These are phyloP conservation scores for Cheiracanthium punctorium DNA, from an alignment of 2,888 invertebrate genomes.

Conservation along the genomic window DNA sequence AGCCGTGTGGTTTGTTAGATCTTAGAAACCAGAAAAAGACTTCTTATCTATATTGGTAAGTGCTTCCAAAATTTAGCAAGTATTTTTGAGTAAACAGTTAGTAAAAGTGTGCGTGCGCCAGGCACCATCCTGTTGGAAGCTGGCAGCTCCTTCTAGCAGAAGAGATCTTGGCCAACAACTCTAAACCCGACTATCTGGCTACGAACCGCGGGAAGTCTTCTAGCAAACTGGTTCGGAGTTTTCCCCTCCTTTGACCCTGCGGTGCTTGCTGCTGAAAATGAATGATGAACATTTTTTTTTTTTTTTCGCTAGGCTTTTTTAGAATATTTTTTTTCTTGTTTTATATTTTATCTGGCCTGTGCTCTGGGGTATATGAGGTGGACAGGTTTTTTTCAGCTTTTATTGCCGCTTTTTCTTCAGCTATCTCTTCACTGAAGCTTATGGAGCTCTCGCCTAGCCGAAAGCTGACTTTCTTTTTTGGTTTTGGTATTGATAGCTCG, in stretches of 20 bases:
- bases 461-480: conserved; percentile 14
- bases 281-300: conserved; percentile 52
- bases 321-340: conserved; percentile 48
- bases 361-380: conserved; percentile 67
- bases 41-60: no score
- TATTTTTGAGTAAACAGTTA: not conserved
- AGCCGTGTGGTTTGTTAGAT: no score
- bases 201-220: conserved; percentile 61
- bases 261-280: conserved; percentile 49
- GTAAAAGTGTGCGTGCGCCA: not conserved
- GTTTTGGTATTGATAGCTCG: conserved; percentile 19
- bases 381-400: conserved; percentile 60
- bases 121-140: not conserved
- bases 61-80: not conserved
- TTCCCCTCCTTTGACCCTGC: conserved; percentile 33
- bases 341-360: conserved; percentile 54
- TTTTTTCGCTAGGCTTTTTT: conserved; percentile 47
- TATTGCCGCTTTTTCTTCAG: conserved; percentile 20
- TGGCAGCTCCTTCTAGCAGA: not conserved
- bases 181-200: conserved; percentile 62
- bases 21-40: no score
- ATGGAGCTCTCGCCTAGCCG: conserved; percentile 40
- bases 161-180: conserved; percentile 24
- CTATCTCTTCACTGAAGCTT: conserved; percentile 45
- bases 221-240: conserved; percentile 42